These are phyloP conservation scores for Acanthornis magna DNA, from an alignment of 2,797 vertebrate species.

Conservation along the genomic window DNA sequence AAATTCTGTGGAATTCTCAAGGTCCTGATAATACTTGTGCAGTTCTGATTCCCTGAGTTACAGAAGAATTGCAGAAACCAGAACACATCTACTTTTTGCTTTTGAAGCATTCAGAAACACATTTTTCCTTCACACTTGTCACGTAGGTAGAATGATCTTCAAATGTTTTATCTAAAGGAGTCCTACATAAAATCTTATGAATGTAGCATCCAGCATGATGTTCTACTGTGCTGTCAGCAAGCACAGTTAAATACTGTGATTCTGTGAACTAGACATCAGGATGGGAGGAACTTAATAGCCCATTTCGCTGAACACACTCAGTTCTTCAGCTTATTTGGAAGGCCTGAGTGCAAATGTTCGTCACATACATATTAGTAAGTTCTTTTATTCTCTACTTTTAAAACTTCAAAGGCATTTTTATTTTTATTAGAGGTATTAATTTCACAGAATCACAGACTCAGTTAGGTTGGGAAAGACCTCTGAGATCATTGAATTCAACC, in stretches of 20 bases:
- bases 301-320: neutral
- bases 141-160: neutral
- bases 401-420: neutral
- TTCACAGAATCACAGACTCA: neutral
- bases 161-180: neutral
- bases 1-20: neutral
- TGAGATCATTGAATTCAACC: neutral
- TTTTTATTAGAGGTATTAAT: neutral
- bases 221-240: neutral
- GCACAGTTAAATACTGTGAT: neutral
- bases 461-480: neutral
- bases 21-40: neutral
- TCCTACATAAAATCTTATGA: neutral
- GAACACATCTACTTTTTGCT: neutral
- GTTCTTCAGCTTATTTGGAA: neutral
- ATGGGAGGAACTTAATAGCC: neutral
- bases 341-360: neutral
- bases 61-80: neutral
- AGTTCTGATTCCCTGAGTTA: neutral
- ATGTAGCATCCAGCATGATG: neutral
- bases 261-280: neutral
- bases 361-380: neutral
- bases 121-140: neutral
- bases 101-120: neutral
- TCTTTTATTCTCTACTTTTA: neutral